A percentile compares a stretch with the other conserved stretches of the same genome.
These are phyloP conservation scores for Cherax quadricarinatus DNA, from an alignment of 1,140 invertebrate genomes.

Conservation along the genomic window DNA sequence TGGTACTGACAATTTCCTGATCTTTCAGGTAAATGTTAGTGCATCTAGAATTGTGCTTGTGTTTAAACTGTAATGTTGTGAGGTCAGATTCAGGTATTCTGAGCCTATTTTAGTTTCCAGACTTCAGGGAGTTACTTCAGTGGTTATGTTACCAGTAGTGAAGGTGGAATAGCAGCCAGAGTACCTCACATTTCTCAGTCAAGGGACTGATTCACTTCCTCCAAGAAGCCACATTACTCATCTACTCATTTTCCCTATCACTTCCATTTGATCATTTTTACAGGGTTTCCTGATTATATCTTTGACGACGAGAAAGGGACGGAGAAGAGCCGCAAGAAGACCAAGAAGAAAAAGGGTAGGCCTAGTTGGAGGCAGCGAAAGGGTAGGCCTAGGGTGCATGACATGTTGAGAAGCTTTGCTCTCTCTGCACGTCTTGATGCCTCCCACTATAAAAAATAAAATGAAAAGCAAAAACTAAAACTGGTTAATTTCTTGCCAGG, in stretches of 20 bases:
- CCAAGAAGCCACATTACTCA: background rate
- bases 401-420: background rate
- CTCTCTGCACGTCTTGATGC: background rate
- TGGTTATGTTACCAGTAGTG: too few relatives aligned
- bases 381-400: constrained; percentile 44
- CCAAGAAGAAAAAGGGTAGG: constrained; percentile 18
- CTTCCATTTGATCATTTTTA: background rate
- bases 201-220: too few relatives aligned
- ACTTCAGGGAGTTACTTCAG: too few relatives aligned
- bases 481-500: too few relatives aligned
- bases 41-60: too few relatives aligned
- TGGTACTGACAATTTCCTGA: too few relatives aligned
- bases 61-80: too few relatives aligned
- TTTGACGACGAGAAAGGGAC: constrained; percentile 37
- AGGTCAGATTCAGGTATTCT: too few relatives aligned
- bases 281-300: background rate
- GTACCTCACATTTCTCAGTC: too few relatives aligned
- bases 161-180: too few relatives aligned
- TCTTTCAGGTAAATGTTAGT: too few relatives aligned
- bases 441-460: background rate
- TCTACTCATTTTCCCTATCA: background rate
- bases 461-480: background rate
- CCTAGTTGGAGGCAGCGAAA: constrained; percentile 30
- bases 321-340: constrained; percentile 25
- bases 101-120: too few relatives aligned